A percentile compares a stretch with the other conserved stretches of the same genome.
Conservation (phyloP, 2,888 invertebrate genomes). For the Drosophila imparisetae region DNA sequence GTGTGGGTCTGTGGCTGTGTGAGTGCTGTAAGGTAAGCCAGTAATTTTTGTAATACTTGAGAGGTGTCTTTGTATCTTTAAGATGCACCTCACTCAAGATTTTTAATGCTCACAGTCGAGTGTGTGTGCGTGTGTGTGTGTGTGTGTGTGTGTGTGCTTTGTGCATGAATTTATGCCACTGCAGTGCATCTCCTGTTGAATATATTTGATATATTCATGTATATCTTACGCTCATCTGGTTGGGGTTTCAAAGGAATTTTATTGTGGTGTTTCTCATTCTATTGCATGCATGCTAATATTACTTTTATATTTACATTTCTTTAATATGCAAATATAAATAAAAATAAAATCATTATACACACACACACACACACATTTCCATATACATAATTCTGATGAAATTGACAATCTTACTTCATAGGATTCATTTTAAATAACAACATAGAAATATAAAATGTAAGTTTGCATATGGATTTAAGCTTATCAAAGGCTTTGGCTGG, state of each 20-base stretch:
- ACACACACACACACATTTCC: not conserved
- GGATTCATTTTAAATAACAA: not conserved
- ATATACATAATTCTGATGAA: not conserved
- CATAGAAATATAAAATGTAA: not conserved
- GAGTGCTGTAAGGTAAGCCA: slow-evolving; percentile 8
- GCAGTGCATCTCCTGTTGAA: not conserved
- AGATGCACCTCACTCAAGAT: slow-evolving; percentile 9
- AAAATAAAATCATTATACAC: not conserved
- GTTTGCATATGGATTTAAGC: not conserved
- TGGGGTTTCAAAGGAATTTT: not conserved
- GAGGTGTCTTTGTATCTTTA: slow-evolving; percentile 1
- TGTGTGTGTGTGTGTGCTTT: not conserved
- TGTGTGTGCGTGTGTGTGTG: not conserved
- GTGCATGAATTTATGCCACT: not conserved
- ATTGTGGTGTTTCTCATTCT: not conserved
- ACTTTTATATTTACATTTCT: not conserved
- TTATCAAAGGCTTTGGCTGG: not conserved
- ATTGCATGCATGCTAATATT: not conserved
- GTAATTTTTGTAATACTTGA: slow-evolving; percentile 16
- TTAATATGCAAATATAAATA: not conserved
- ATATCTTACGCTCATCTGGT: not conserved
- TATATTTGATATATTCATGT: not conserved
- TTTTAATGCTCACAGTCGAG: slow-evolving; percentile 5
- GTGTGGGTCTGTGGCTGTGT: not conserved
- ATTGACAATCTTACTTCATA: not conserved